Conservation (phyloP, 2,888 invertebrate species). For the Clivina fossor region DNA sequence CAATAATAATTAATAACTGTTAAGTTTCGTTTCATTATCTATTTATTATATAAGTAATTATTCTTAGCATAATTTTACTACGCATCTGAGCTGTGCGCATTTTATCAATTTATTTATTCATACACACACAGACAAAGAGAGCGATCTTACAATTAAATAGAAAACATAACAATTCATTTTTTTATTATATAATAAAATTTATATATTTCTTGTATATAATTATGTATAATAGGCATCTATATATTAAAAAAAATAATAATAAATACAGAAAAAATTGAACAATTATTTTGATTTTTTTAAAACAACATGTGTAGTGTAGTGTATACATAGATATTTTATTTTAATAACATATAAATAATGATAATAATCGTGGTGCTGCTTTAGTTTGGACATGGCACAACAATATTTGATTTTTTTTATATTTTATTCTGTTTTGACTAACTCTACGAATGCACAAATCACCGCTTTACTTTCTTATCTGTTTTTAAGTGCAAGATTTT, state of each 20-base stretch:
- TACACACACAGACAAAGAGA: too few relatives aligned
- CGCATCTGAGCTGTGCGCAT: conserved; percentile 16
- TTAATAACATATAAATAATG: conserved; percentile 22
- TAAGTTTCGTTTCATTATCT: conserved; percentile 14
- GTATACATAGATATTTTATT: too few relatives aligned
- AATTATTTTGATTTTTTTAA: conserved; percentile 18
- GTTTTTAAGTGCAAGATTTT: too few relatives aligned
- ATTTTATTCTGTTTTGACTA: too few relatives aligned
- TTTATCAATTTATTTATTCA: conserved; percentile 17
- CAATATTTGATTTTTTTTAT: too few relatives aligned
- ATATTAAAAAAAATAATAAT: conserved; percentile 17
- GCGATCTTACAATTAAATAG: too few relatives aligned
- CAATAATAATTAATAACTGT: too few relatives aligned
- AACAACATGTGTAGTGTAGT: conserved; percentile 11
- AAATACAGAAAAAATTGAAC: conserved; percentile 20
- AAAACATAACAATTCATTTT: too few relatives aligned
- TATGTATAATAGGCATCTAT: conserved; percentile 30
- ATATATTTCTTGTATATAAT: conserved; percentile 24
- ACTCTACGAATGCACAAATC: too few relatives aligned
- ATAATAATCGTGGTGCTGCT: conserved; percentile 19
- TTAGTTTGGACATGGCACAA: conserved; percentile 26
- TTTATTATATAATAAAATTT: conserved; percentile 24
- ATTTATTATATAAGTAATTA: neutral
- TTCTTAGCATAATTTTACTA: neutral
- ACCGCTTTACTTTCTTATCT: too few relatives aligned